Conservation (phyloP, 2,797 vertebrate genomes). For the Acestrorhynchus altus region DNA sequence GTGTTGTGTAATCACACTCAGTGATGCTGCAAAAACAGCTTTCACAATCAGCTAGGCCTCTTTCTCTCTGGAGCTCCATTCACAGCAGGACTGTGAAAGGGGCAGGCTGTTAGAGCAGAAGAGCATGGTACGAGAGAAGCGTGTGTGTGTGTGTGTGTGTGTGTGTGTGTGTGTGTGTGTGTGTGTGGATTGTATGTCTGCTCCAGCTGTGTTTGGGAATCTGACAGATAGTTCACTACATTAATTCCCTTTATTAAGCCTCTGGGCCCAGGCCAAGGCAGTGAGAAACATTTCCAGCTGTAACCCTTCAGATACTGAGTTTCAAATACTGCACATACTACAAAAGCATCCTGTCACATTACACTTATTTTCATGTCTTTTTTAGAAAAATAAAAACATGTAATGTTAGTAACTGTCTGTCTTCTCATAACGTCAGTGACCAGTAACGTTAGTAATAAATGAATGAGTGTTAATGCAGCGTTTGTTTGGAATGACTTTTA, state of each 20-base stretch:
- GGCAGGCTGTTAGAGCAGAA: constrained; percentile 64
- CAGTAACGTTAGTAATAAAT: neutral
- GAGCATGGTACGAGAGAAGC: constrained; percentile 46
- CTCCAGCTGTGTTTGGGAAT: constrained; percentile 87
- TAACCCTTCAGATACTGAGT: constrained; percentile 76
- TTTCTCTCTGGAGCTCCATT: constrained; percentile 70
- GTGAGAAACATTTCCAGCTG: constrained; percentile 76
- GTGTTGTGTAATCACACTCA: constrained; percentile 75
- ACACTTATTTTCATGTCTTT: neutral
- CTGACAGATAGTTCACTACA: constrained; percentile 85
- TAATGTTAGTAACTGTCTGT: neutral
- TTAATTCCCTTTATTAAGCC: constrained; percentile 86
- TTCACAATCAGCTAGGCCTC: constrained; percentile 80
- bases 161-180: constrained; percentile 66
- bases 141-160: constrained; percentile 51
- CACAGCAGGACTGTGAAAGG: constrained; percentile 59
- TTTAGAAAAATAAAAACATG: neutral
- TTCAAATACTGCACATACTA: constrained; percentile 57
- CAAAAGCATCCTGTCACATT: constrained; percentile 20
- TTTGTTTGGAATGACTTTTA: neutral
- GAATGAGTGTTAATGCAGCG: neutral
- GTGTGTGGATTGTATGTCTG: constrained; percentile 72
- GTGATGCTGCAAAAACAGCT: constrained; percentile 79
- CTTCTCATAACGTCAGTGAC: neutral
- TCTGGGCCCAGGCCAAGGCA: constrained; percentile 77